A percentile compares a stretch with the other conserved stretches of the same genome.
phyloP scores from a whole-genome alignment of 64 coral and sea anemone genomes.

The Cladopsammia gracilis region DNA sequence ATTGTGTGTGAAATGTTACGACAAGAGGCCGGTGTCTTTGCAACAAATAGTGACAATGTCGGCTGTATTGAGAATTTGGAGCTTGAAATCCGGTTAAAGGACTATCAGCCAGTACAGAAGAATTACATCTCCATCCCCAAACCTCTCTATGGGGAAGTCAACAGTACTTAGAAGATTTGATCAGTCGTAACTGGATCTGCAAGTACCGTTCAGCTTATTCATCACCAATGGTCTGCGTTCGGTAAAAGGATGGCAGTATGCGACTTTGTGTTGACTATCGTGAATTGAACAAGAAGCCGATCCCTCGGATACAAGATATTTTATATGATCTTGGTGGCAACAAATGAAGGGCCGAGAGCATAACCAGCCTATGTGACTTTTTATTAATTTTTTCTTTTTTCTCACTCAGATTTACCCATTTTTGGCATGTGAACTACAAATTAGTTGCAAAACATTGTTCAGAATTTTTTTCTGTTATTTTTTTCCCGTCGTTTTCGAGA shows the following conservation, averaged over 20 bases:
- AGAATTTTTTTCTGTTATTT: too few relatives aligned
- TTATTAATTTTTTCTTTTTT: too few relatives aligned
- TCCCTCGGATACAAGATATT: slow-evolving; percentile 60
- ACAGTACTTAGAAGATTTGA: slow-evolving; percentile 46
- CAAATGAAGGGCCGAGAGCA: too few relatives aligned
- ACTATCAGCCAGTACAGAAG: slow-evolving; percentile 40
- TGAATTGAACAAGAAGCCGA: slow-evolving; percentile 55
- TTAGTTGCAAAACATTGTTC: too few relatives aligned
- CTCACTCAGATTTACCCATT: too few relatives aligned
- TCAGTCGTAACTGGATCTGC: slow-evolving; percentile 48
- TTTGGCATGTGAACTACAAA: too few relatives aligned
- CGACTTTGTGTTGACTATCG: slow-evolving; percentile 35
- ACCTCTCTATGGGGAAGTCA: slow-evolving; percentile 56
- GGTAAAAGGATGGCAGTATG: slow-evolving; percentile 15
- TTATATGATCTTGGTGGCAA: background rate
- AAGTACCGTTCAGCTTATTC: slow-evolving; percentile 48
- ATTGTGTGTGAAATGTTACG: slow-evolving; percentile 60
- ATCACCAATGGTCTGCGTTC: slow-evolving; percentile 66
- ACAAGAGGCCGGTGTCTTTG: slow-evolving; percentile 63
- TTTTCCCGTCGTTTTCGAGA: too few relatives aligned
- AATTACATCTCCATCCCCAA: slow-evolving; percentile 56
- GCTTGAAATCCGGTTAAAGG: slow-evolving; percentile 59
- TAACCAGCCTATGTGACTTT: too few relatives aligned
- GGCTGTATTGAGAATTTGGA: slow-evolving; percentile 53
- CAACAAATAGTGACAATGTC: slow-evolving; percentile 23